Conservation (phyloP, 2,113 vertebrate genomes). For the Genyomyrus donnyi region DNA sequence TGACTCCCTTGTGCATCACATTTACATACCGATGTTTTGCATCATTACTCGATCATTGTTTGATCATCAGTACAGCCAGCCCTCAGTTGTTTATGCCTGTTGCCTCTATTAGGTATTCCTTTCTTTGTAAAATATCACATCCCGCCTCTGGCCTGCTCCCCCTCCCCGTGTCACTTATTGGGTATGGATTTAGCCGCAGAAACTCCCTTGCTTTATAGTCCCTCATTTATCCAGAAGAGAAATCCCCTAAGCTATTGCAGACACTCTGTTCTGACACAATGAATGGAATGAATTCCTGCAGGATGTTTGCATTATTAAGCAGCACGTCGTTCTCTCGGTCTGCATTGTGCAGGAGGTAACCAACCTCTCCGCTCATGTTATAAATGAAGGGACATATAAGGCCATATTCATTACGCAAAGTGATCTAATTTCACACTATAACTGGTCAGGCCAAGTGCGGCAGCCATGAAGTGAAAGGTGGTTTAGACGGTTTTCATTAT, state of each 20-base stretch:
- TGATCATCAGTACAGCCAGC: neutral
- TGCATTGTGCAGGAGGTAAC: neutral
- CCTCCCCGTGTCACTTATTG: neutral
- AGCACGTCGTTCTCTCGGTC: neutral
- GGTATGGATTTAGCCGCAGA: neutral
- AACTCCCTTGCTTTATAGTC: neutral
- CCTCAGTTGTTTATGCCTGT: neutral
- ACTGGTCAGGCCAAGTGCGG: neutral
- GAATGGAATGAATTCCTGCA: neutral
- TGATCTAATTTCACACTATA: constrained; percentile 9
- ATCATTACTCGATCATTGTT: neutral
- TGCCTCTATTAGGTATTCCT: neutral
- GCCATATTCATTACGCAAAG: constrained; percentile 21
- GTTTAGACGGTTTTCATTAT: neutral
- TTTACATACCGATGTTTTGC: neutral
- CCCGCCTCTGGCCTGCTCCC: neutral
- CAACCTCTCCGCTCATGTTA: neutral
- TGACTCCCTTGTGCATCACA: neutral
- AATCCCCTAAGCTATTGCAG: neutral
- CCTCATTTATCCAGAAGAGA: constrained; percentile 1
- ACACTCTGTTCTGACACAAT: neutral
- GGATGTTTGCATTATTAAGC: constrained; percentile 23
- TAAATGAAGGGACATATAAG: neutral
- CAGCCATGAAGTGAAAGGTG: neutral
- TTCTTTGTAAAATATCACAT: neutral